Conservation (phyloP, 2,888 invertebrate genomes). For the Caenorhabditis angaria region DNA sequence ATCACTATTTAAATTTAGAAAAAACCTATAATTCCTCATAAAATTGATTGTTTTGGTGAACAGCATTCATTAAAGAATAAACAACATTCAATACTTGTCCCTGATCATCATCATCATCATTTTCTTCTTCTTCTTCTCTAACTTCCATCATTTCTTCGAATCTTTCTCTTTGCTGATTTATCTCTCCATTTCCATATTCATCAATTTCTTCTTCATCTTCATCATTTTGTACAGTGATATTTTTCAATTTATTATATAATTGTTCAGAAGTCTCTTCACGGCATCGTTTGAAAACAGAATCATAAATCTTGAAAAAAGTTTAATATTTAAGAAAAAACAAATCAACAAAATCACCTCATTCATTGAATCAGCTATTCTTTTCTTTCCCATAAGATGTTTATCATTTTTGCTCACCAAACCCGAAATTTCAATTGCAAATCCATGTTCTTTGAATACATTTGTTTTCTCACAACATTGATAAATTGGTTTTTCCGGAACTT, state of each 20-base stretch:
- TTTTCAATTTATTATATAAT: background rate
- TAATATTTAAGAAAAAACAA: background rate
- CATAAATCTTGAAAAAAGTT: background rate
- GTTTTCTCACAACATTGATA: background rate
- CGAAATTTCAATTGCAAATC: background rate
- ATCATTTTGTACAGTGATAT: background rate
- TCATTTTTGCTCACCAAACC: background rate
- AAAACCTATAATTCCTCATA: too few relatives aligned
- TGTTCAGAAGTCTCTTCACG: background rate
- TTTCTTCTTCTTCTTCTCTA: too few relatives aligned
- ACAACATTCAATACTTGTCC: too few relatives aligned
- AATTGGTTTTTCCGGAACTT: background rate
- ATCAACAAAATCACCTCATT: background rate
- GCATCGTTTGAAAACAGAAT: slow-evolving; percentile 3
- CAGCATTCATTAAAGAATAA: too few relatives aligned
- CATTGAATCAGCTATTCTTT: background rate
- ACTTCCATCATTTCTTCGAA: too few relatives aligned
- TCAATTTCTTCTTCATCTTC: background rate
- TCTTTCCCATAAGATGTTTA: background rate
- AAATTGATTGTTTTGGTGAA: too few relatives aligned
- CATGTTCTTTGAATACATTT: background rate
- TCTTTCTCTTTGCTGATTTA: too few relatives aligned
- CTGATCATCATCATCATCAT: too few relatives aligned
- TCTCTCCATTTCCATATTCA: too few relatives aligned
- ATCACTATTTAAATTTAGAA: too few relatives aligned